Conservation (phyloP, 2,888 invertebrate genomes). For the Drosophila subquinaria region DNA sequence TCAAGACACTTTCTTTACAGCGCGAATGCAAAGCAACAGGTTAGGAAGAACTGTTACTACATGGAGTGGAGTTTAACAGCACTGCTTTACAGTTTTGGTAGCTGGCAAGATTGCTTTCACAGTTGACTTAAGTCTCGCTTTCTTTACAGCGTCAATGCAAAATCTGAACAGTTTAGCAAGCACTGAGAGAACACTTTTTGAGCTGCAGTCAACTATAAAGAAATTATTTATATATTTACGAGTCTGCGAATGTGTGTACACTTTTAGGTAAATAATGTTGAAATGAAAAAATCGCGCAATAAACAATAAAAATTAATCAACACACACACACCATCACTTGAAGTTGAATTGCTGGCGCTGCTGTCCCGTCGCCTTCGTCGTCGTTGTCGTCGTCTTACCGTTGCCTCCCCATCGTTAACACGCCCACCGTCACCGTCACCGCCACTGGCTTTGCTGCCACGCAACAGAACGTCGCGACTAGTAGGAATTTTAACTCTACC, state of each 20-base stretch:
- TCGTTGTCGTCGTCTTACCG: slow-evolving; percentile 25
- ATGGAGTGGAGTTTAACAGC: background rate
- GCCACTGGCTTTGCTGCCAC: slow-evolving; percentile 51
- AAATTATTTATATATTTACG: background rate
- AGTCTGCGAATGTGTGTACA: background rate
- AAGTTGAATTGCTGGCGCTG: slow-evolving; percentile 61
- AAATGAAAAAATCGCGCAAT: slow-evolving; percentile 45
- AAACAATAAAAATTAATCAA: slow-evolving; percentile 37
- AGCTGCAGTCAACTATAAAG: slow-evolving; percentile 13
- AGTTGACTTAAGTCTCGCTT: slow-evolving; percentile 3
- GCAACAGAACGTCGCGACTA: slow-evolving; percentile 71
- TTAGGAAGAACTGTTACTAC: background rate
- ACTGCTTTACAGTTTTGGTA: slow-evolving; percentile 6
- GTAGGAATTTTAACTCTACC: slow-evolving; percentile 78
- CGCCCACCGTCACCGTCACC: slow-evolving; percentile 34
- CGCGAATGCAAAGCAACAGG: too few species aligned
- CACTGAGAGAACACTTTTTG: slow-evolving; percentile 23
- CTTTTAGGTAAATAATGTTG: slow-evolving; percentile 32
- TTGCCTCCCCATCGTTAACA: slow-evolving; percentile 13
- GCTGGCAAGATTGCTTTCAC: background rate
- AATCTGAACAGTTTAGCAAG: slow-evolving; percentile 30
- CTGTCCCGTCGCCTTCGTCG: slow-evolving; percentile 58
- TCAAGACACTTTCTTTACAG: too few species aligned
- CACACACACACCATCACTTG: slow-evolving; percentile 72
- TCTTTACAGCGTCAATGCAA: slow-evolving; percentile 2